phyloP scores from a whole-genome alignment of 2,888 invertebrate species.

The Orthosia incerta region DNA sequence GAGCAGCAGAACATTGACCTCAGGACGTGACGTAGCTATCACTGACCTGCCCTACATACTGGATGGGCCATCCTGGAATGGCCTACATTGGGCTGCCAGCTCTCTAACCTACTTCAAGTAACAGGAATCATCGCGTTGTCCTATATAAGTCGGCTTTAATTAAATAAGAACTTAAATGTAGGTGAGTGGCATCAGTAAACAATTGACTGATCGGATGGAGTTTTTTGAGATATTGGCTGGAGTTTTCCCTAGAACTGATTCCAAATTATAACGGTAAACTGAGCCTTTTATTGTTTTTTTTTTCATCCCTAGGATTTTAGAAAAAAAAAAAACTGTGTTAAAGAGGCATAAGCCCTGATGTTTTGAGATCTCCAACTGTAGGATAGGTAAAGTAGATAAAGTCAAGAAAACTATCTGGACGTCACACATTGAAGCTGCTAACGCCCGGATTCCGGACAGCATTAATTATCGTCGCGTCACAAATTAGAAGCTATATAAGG shows the following conservation, averaged over 20 bases:
- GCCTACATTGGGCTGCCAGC: slow-evolving; percentile 28
- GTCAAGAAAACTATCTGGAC: too few relatives aligned
- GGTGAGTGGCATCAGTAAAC: slow-evolving; percentile 7
- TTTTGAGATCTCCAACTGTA: too few relatives aligned
- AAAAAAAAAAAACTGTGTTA: too few relatives aligned
- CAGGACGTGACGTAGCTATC: neutral
- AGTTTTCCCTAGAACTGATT: neutral
- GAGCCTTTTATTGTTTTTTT: too few relatives aligned
- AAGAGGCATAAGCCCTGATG: too few relatives aligned
- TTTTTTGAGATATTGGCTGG: neutral
- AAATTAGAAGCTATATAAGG: too few relatives aligned
- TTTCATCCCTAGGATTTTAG: too few relatives aligned
- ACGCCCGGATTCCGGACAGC: too few relatives aligned
- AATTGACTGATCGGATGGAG: neutral
- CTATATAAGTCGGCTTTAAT: slow-evolving; percentile 14
- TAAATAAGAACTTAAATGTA: slow-evolving; percentile 6
- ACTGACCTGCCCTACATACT: slow-evolving; percentile 41
- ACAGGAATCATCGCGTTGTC: neutral
- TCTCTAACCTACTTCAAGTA: slow-evolving; percentile 26
- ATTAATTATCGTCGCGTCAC: too few relatives aligned
- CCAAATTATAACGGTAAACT: too few relatives aligned
- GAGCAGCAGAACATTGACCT: slow-evolving; percentile 20
- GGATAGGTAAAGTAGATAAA: too few relatives aligned
- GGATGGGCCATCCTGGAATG: slow-evolving; percentile 39
- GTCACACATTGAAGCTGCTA: too few relatives aligned